phyloP scores from a whole-genome alignment of 2,888 invertebrate species.

The Cephus sareptanus region DNA sequence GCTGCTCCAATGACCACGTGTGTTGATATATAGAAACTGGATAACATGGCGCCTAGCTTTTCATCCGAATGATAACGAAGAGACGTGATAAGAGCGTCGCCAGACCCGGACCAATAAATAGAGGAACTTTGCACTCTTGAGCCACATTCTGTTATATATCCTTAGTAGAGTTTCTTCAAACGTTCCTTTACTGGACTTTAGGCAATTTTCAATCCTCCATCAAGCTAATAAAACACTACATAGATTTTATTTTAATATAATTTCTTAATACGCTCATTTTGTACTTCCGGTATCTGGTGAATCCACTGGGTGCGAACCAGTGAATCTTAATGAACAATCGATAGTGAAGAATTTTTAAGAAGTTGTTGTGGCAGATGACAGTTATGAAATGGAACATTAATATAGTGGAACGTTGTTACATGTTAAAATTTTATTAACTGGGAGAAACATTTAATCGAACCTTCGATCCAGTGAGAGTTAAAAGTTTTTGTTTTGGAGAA shows the following conservation, averaged over 20 bases:
- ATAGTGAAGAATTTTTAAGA: not conserved
- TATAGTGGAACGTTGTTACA: constrained; percentile 16
- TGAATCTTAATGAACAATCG: not conserved
- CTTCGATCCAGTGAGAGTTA: not conserved
- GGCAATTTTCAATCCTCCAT: not conserved
- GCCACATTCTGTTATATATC: constrained; percentile 39
- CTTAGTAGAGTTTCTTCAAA: constrained; percentile 15
- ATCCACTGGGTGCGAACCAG: not conserved
- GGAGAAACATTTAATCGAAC: not conserved
- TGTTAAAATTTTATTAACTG: constrained; percentile 17
- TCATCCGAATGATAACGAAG: constrained; percentile 38
- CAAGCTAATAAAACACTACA: not conserved
- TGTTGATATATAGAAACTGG: not conserved
- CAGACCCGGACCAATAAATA: constrained; percentile 51
- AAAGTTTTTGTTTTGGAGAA: not conserved
- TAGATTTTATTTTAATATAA: not conserved
- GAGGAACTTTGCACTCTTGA: constrained; percentile 49
- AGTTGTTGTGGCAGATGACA: not conserved
- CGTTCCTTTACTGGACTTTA: not conserved
- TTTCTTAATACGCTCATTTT: too few species aligned
- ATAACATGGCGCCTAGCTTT: constrained; percentile 25
- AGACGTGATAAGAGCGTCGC: constrained; percentile 31
- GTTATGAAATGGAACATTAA: constrained; percentile 20
- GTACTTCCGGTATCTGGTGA: too few species aligned
- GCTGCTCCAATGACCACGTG: not conserved